Percentiles rank a stretch among this genome's conserved stretches.
Conservation (phyloP, 2,113 vertebrate species). For the Probosciger aterrimus region DNA sequence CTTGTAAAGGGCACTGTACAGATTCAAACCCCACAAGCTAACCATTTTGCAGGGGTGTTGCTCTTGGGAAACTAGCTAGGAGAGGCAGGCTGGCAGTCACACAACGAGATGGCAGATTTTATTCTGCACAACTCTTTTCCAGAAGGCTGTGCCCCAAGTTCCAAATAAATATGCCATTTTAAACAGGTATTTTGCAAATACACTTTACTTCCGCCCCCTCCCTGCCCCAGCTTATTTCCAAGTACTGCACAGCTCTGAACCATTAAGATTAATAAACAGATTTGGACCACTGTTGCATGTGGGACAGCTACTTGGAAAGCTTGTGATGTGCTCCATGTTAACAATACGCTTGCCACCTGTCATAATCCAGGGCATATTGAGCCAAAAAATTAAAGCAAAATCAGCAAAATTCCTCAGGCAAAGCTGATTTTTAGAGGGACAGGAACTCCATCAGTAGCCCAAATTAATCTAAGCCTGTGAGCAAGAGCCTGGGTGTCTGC, state of each 20-base stretch:
- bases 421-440: background rate
- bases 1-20: background rate
- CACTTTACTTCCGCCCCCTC: rapidly evolving
- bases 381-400: background rate
- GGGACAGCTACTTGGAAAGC: background rate
- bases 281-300: background rate
- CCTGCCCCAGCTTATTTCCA: background rate
- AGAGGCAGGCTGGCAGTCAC: background rate
- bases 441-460: background rate
- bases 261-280: background rate
- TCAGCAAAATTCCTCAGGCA: background rate
- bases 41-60: background rate
- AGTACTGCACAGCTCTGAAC: background rate
- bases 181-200: background rate
- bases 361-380: background rate
- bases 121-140: background rate
- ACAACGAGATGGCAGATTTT: background rate
- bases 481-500: background rate
- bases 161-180: background rate
- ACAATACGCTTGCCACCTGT: rapidly evolving
- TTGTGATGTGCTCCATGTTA: background rate
- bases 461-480: background rate
- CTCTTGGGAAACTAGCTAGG: background rate
- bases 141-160: background rate
- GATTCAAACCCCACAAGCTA: background rate